Evolutionary conservation across 2,888 invertebrate genomes (phyloP), one percentile per base, ranked within the genome.

Genomic region (Yponomeuta malinellus): DNA sequence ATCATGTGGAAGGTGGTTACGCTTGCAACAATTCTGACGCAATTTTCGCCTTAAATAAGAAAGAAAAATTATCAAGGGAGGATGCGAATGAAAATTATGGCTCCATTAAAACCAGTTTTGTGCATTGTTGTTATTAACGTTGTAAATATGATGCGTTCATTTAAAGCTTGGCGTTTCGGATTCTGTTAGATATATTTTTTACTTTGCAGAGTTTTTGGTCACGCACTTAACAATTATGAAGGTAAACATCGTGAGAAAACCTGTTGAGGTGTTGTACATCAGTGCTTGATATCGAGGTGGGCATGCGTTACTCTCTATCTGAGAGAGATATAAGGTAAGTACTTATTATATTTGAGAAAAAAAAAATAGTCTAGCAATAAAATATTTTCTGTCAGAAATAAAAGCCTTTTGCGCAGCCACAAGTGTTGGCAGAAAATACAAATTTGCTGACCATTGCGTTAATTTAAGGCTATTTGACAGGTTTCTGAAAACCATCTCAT

Each of bases 11-110:
- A 59, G 72, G 72, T 67, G 70, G 70, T 72, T 70, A 48, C 66
- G 63, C 70, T 70, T 66, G 69, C 71, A 70, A 71, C 69, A 71
- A 70, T 71, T 69, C 68, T 59, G 59, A 15, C 29, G 70, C 70
- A 72, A 72, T 72, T 72, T 72, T 67, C 63, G 43, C 59, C 59
- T 63, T 68, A 63, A 71, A 68, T 63, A 48, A 68, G 43, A 43
- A 33, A 71, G 63, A 15, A 68, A 68, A 68, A 71, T 68, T 68
- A 66, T 23, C 12, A 68, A 68, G 63, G 68, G 68, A 63, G 43
- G 68, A 37, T 66, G 71, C 29, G 48, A 48, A 52, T 68, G 52
- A 71, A 71, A 71, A 67, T 66, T 23, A 59, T 66, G 31, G 66
- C 59, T 31, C 68, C 48, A 68, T 68, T 68, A 68, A 43, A 68